A percentile compares a stretch with the other conserved stretches of the same genome.
These are phyloP conservation scores for Lysiphlebus fabarum DNA, from an alignment of 1,140 invertebrate species.

Conservation along the genomic window DNA sequence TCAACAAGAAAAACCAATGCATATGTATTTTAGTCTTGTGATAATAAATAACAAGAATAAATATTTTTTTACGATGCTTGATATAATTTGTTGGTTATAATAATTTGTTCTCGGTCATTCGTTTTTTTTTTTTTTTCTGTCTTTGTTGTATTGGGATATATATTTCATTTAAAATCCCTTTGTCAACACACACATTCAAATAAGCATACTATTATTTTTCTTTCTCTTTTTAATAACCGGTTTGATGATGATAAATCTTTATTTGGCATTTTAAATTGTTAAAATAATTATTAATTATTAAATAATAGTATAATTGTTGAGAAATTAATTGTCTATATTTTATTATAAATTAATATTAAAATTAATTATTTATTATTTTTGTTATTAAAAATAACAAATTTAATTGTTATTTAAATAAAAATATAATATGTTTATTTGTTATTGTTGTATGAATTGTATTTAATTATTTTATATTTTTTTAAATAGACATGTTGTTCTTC, in stretches of 20 bases:
- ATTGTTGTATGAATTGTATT: too few species aligned
- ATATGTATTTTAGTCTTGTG: neutral
- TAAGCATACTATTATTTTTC: too few species aligned
- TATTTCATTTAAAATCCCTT: neutral
- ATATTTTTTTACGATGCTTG: too few species aligned
- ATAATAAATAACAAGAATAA: neutral
- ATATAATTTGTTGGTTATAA: neutral
- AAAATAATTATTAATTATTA: too few species aligned
- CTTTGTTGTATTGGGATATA: neutral
- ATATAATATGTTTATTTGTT: neutral
- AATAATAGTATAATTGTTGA: too few species aligned
- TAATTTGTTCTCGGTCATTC: neutral
- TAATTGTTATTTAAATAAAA: neutral
- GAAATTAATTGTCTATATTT: too few species aligned
- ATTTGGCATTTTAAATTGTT: neutral
- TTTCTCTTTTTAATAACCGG: slow-evolving; percentile 12
- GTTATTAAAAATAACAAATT: neutral
- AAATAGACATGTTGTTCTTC: slow-evolving; percentile 86
- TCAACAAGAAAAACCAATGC: neutral
- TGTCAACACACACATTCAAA: neutral
- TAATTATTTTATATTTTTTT: neutral
- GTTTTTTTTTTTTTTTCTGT: neutral
- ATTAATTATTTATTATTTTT: too few species aligned
- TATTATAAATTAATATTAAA: too few species aligned
- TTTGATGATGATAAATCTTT: slow-evolving; percentile 8